These are phyloP conservation scores for Zootoca vivipara DNA, from an alignment of 2,113 vertebrate genomes.

Conservation along the genomic window DNA sequence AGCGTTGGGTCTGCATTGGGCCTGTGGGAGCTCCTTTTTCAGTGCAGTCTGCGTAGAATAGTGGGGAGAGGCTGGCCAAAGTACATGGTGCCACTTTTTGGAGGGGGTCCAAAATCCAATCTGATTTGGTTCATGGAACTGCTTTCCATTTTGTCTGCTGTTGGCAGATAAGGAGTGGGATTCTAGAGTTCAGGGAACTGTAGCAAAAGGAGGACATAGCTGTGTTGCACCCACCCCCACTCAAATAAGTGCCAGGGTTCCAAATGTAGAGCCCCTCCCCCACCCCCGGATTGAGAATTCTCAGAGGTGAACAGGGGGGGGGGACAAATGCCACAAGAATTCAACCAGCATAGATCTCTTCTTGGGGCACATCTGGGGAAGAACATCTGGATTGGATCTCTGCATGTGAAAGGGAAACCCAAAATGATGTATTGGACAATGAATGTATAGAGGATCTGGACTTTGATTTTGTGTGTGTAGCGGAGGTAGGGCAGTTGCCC, in stretches of 20 bases:
- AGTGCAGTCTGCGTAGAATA: background rate
- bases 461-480: background rate
- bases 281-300: background rate
- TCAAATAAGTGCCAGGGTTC: background rate
- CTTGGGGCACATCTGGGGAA: background rate
- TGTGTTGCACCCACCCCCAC: background rate
- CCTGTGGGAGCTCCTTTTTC: background rate
- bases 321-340: background rate
- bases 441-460: conserved; percentile 17
- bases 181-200: background rate
- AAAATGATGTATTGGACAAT: background rate
- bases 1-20: background rate
- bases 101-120: background rate
- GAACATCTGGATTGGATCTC: background rate
- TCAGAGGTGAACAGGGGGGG: background rate
- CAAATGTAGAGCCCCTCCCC: background rate
- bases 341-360: background rate
- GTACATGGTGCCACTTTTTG: background rate
- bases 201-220: background rate
- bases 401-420: background rate
- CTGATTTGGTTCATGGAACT: background rate
- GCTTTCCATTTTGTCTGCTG: background rate
- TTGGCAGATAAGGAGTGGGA: background rate
- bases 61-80: background rate
- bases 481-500: background rate